Percentiles rank a stretch among this genome's conserved stretches.
Evolutionary conservation across 2,888 invertebrate species (phyloP).

Genomic region (Allygus modestus): DNA sequence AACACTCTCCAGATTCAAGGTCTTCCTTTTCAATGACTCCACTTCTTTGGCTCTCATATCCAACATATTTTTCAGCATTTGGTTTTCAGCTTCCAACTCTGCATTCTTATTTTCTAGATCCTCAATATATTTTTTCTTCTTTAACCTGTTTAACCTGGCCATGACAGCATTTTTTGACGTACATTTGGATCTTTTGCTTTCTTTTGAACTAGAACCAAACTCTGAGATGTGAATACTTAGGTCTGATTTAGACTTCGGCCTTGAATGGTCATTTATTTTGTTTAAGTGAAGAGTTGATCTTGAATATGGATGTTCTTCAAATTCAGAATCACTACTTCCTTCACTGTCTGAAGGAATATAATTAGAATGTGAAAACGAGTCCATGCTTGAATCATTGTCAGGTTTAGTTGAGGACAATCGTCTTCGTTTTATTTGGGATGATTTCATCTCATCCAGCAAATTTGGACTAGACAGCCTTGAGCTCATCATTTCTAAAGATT

Average conservation of each 20-base stretch:
- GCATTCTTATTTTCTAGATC: conserved; percentile 45
- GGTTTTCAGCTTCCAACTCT: conserved; percentile 37
- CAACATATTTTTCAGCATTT: conserved; percentile 27
- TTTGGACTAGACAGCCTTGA: neutral
- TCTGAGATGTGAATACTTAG: neutral
- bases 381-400: conserved; percentile 20
- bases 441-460: neutral
- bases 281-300: neutral
- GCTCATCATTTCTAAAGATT: neutral
- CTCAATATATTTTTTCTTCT: conserved; percentile 58
- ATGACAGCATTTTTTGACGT: conserved; percentile 57
- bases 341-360: neutral
- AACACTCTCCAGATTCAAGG: conserved; percentile 42
- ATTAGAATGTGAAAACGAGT: conserved; percentile 21
- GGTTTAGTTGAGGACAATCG: neutral
- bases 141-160: conserved; percentile 54
- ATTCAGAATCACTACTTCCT: conserved; percentile 46
- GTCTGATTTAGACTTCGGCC: neutral
- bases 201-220: neutral
- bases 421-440: neutral
- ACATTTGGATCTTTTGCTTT: conserved; percentile 45
- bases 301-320: conserved; percentile 51
- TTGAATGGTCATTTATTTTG: neutral
- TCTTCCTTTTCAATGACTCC: conserved; percentile 38
- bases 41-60: conserved; percentile 6